Base-by-base conservation (phyloP, 2,888 invertebrate species). In the Scaptomyza reducta region DNA sequence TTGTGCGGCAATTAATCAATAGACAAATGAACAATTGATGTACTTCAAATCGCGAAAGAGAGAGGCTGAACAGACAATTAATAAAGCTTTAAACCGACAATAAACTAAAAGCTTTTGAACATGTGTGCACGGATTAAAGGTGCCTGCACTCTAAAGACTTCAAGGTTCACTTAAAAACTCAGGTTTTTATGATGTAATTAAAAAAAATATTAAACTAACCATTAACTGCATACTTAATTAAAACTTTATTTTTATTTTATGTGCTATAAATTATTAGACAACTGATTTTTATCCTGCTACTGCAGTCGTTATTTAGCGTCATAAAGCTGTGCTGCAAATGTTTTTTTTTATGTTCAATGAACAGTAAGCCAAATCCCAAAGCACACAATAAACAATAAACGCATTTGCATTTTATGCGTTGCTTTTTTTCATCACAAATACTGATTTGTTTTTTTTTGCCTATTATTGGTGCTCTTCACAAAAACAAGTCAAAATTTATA, bases 401-500 rank as follows among this genome's bases (percentile, higher is more conserved):
- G 62, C 70, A 74, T 67, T 74, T 74, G 74, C 74, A 74, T 74
- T 70, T 74, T 50, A 49, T 66, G 56, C 14, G 54, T 50, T 35
- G 50, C 14, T 14, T 11, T 16, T 18, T 46, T 46, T 27, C 3
- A 13, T 4, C 33, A n/a, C 27, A 42, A 9, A 13, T 29, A 46
- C 9, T 7, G 45, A 62, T 51, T 55, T 62, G 16, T 40, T 40
- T 62, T 14, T 4, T 33, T 27, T 42, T 47, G 18, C 10, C 42
- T 58, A 46, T 44, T 47, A 40, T 70, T 50, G 46, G 29, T 57
- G 55, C 27, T 77, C 63, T 75, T 73, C 68, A 70, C 45, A 58
- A 73, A 74, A 79, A 67, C 79, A 81, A 73, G 84, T 82, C 82
- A 46, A 71, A 85, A 84, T 86, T 78, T 86, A 84, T 74, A 82